Conservation (phyloP, 2,888 invertebrate genomes). For the Limnephilus lunatus region DNA sequence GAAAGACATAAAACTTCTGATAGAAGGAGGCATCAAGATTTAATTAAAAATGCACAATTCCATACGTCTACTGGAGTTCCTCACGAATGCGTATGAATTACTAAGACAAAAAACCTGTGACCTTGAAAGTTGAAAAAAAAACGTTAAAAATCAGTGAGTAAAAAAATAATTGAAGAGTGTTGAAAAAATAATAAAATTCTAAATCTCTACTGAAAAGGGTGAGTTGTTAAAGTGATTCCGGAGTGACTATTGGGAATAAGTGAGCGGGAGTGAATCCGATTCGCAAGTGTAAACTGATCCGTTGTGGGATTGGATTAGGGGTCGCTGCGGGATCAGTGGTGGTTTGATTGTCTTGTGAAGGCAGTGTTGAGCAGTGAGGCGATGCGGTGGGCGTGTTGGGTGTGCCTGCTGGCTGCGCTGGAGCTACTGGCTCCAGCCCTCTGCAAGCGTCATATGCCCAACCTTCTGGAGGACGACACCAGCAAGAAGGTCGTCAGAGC, state of each 20-base stretch:
- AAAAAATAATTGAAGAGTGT: neutral
- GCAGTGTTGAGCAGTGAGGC: conserved; percentile 24
- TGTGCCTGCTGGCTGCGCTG: conserved; percentile 49
- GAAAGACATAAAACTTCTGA: neutral
- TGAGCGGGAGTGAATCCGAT: neutral
- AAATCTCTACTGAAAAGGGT: neutral
- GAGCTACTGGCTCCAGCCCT: conserved; percentile 70
- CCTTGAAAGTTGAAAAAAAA: neutral
- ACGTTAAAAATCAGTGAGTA: neutral
- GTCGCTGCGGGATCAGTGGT: neutral
- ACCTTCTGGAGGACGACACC: conserved; percentile 82
- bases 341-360: neutral
- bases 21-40: neutral
- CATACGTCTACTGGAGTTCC: neutral
- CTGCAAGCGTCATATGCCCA: conserved; percentile 80
- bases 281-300: neutral
- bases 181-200: neutral
- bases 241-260: conserved; percentile 26
- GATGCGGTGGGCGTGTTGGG: conserved; percentile 46
- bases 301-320: neutral
- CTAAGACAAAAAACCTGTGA: neutral
- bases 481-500: conserved; percentile 81
- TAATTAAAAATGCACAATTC: neutral
- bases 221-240: neutral
- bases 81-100: neutral